Percentiles rank a stretch among this genome's conserved stretches.
Evolutionary conservation across 2,888 invertebrate genomes (phyloP).

Genomic region (Choreutis nemorana): DNA sequence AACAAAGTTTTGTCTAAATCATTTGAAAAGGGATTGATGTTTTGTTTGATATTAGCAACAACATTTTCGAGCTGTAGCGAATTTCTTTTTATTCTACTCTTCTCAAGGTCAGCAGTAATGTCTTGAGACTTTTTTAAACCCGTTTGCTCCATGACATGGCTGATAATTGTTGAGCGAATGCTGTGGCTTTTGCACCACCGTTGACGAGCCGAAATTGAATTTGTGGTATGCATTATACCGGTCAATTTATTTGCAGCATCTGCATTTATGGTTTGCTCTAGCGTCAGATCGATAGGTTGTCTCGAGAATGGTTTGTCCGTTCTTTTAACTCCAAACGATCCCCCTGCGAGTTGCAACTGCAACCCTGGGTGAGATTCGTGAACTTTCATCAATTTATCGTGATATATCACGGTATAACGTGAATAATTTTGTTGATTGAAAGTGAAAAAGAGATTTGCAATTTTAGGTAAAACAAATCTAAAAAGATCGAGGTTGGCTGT

Average conservation of each 20-base stretch:
- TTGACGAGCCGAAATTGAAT: constrained; percentile 15
- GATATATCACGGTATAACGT: constrained; percentile 13
- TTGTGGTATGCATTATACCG: constrained; percentile 15
- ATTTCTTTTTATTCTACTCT: background rate
- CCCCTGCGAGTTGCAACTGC: constrained; percentile 8
- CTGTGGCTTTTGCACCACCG: constrained; percentile 10
- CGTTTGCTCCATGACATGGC: constrained; percentile 3
- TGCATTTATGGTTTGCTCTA: constrained; percentile 27
- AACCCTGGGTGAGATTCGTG: constrained; percentile 12
- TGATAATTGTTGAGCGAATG: constrained; percentile 5
- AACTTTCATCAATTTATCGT: constrained; percentile 12
- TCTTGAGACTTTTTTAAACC: constrained; percentile 5
- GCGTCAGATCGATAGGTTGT: constrained; percentile 14
- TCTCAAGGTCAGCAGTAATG: constrained; percentile 3
- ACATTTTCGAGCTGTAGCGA: constrained; percentile 1
- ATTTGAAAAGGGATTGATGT: constrained; percentile 5
- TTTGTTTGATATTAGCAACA: background rate
- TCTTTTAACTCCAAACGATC: constrained; percentile 14
- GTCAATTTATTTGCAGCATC: constrained; percentile 21
- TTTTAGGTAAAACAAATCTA: constrained; percentile 8
- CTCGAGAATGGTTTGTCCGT: constrained; percentile 14
- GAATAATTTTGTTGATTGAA: constrained; percentile 15
- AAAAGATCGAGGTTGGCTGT: background rate
- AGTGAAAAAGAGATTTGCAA: constrained; percentile 13
- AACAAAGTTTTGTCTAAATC: background rate